phyloP scores from a whole-genome alignment of 2,797 vertebrate species.

The Trematocara caparti region DNA sequence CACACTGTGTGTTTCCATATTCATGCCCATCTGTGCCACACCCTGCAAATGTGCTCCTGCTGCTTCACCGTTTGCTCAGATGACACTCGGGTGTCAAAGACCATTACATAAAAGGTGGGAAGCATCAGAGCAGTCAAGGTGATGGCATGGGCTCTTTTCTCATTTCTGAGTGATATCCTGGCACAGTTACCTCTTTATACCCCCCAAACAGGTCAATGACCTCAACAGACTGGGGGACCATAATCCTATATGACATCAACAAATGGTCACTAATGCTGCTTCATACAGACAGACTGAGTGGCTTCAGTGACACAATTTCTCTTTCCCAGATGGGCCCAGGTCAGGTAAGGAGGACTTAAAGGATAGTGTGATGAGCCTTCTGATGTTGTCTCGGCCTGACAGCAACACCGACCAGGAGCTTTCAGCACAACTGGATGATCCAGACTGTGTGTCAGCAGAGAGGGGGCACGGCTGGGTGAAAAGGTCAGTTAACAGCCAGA shows the following conservation, averaged over 20 bases:
- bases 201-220: conserved; percentile 32
- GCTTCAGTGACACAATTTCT: conserved; percentile 42
- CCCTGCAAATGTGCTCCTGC: conserved; percentile 52
- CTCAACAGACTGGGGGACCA: conserved; percentile 41
- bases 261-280: conserved; percentile 32
- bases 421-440: conserved; percentile 57
- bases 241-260: conserved; percentile 33
- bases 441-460: conserved; percentile 18
- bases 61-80: conserved; percentile 54
- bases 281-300: conserved; percentile 25
- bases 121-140: conserved; percentile 43
- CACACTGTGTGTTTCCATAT: conserved; percentile 45
- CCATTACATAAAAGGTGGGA: conserved; percentile 47
- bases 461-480: conserved; percentile 18
- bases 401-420: conserved; percentile 5
- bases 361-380: conserved; percentile 21
- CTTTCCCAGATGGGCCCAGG: conserved; percentile 44
- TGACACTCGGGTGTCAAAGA: conserved; percentile 54
- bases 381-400: conserved; percentile 7
- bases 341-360: conserved; percentile 26
- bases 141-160: conserved; percentile 23
- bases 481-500: conserved; percentile 52
- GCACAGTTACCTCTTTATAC: conserved; percentile 7
- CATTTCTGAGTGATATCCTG: conserved; percentile 18
- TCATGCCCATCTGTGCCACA: conserved; percentile 72